These are phyloP conservation scores for Schizaphis graminum DNA, from an alignment of 2,888 invertebrate genomes.

Conservation along the genomic window DNA sequence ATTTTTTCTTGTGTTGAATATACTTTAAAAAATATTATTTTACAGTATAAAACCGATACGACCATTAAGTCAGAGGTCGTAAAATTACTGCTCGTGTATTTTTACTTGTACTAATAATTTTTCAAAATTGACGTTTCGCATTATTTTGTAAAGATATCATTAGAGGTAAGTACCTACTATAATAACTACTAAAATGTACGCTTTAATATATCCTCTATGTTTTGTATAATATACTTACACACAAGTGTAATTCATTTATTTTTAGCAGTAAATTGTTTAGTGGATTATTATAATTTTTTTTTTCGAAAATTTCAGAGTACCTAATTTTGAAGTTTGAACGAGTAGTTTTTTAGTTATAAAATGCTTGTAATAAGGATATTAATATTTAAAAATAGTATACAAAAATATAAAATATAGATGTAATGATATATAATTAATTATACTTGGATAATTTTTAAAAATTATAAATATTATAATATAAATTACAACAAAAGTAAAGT, in stretches of 20 bases:
- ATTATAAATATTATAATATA: no score
- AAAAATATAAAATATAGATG: not conserved
- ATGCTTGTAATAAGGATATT: not conserved
- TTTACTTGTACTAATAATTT: not conserved
- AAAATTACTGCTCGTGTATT: not conserved
- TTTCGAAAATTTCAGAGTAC: not conserved
- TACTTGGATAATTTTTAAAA: no score
- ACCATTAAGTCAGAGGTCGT: not conserved
- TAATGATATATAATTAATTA: not conserved
- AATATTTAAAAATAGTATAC: not conserved
- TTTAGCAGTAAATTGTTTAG: no score
- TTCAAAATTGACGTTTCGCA: not conserved
- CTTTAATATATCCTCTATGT: not conserved
- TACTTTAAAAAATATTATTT: not conserved
- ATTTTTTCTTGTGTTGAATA: not conserved
- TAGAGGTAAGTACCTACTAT: not conserved
- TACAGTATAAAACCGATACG: not conserved
- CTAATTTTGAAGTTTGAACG: no score
- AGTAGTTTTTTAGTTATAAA: no score
- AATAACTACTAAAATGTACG: not conserved
- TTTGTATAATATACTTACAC: not conserved
- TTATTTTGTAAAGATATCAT: not conserved
- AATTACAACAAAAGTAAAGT: no score
- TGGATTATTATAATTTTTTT: not conserved
- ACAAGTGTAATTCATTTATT: not conserved